Base-by-base conservation (phyloP, 2,797 vertebrate genomes). In the Coregonus ussuriensis region DNA sequence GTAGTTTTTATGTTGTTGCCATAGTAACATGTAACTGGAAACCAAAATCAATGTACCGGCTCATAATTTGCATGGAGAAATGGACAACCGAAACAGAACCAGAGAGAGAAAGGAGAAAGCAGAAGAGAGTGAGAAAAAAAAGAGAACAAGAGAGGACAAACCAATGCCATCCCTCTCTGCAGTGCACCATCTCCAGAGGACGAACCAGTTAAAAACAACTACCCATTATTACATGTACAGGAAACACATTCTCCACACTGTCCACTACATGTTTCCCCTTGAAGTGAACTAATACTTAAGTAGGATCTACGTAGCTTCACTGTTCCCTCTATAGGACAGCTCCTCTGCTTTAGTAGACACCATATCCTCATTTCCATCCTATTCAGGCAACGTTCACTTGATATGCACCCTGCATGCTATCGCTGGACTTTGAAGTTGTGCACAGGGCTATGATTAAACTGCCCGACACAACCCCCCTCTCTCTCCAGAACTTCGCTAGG, bases 1-100 rank as follows among this genome's bases (percentile, higher is more conserved):
- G 91, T 91, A 89, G 91, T 93, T 92, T 91, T 92, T 92, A 84
- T 89, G 89, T 89, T 83, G 93, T 94, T 93, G 90, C 93, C 90
- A 93, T 94, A 89, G 94, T 88, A 94, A 94, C 93, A 76, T 83
- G 86, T 89, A 92, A 93, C 91, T 90, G 87, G 84, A 91, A 90
- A 91, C 91, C 87, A 91, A 91, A 91, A 91, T 91, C 91, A 87
- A 90, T 90, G 90, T 86, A 84, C 89, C 83, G 86, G 84, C 87
- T 89, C 90, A 21, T 94, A 90, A 92, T 94, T 93, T 93, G 91
- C 91, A 94, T 91, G 85, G 79, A 87, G 88, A 84, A 90, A 88
- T 59, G 84, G 80, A 89, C 88, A 88, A 84, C 75, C 81, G 84
- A 88, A 91, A 90, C 84, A 84, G 81, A 90, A 84, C 89, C 88